phyloP scores from a whole-genome alignment of 2,113 vertebrate species.

The Sapajus apella region DNA sequence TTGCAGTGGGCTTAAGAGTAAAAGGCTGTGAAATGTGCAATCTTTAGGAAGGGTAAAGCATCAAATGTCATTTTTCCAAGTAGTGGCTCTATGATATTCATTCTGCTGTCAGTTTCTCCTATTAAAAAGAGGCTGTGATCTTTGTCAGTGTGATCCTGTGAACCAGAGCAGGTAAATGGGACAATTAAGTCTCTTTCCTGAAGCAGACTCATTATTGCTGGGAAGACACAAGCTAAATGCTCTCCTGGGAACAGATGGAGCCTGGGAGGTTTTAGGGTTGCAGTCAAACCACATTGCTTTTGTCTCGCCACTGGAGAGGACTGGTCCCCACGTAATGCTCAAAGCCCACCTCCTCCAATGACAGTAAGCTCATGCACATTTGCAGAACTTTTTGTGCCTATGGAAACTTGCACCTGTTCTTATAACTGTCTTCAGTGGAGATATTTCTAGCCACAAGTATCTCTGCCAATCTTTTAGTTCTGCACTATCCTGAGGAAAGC shows the following conservation, averaged over 20 bases:
- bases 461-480: background rate
- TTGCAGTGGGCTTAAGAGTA: background rate
- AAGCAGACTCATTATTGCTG: background rate
- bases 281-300: no score
- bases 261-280: background rate
- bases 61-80: background rate
- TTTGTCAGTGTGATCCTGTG: background rate
- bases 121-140: background rate
- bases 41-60: background rate
- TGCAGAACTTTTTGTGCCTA: background rate
- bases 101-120: background rate
- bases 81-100: background rate
- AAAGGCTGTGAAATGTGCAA: background rate
- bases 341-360: no score
- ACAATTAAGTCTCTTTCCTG: background rate
- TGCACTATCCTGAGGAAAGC: background rate
- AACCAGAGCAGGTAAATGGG: background rate
- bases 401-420: background rate
- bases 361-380: background rate
- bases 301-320: background rate
- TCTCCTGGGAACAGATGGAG: background rate
- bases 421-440: background rate
- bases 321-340: rapidly evolving
- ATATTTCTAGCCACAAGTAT: background rate
- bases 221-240: background rate